A percentile compares a stretch with the other conserved stretches of the same genome.
phyloP scores from a whole-genome alignment of 2,113 vertebrate species.

The Vulpes vulpes region DNA sequence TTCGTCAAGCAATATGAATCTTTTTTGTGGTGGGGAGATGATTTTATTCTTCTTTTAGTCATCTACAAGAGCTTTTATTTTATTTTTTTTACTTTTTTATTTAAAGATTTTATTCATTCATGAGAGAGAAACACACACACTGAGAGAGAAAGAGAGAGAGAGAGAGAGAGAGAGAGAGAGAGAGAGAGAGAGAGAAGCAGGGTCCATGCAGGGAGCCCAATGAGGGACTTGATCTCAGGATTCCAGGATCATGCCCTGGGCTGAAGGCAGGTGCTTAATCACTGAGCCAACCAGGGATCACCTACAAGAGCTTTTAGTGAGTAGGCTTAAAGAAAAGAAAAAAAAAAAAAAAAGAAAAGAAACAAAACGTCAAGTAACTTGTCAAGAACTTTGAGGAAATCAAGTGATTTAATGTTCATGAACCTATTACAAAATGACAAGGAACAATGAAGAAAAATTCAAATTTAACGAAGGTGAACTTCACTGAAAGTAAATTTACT shows the following conservation, averaged over 20 bases:
- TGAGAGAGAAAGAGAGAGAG: too few relatives aligned
- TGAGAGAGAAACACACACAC: too few relatives aligned
- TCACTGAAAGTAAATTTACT: background rate
- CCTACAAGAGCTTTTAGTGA: background rate
- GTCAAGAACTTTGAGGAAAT: background rate
- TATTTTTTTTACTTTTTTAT: too few relatives aligned
- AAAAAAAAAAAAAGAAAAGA: constrained; percentile 9
- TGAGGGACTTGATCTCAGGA: too few relatives aligned
- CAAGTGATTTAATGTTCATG: background rate
- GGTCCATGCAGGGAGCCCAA: too few relatives aligned
- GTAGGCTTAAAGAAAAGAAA: background rate
- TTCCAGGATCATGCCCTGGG: too few relatives aligned
- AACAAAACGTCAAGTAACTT: constrained; percentile 13
- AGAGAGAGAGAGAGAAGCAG: too few relatives aligned
- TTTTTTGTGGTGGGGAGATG: background rate
- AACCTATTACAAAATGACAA: constrained; percentile 16
- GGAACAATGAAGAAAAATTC: background rate
- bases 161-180: too few relatives aligned
- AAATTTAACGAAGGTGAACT: background rate
- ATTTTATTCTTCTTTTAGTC: background rate
- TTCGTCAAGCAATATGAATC: background rate
- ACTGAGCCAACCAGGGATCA: background rate
- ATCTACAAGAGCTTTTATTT: background rate
- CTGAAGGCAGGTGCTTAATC: too few relatives aligned
- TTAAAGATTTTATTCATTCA: too few relatives aligned